A percentile compares a stretch with the other conserved stretches of the same genome.
These are phyloP conservation scores for Pristionchus maxplancki DNA, from an alignment of 2,888 invertebrate species.

Conservation along the genomic window DNA sequence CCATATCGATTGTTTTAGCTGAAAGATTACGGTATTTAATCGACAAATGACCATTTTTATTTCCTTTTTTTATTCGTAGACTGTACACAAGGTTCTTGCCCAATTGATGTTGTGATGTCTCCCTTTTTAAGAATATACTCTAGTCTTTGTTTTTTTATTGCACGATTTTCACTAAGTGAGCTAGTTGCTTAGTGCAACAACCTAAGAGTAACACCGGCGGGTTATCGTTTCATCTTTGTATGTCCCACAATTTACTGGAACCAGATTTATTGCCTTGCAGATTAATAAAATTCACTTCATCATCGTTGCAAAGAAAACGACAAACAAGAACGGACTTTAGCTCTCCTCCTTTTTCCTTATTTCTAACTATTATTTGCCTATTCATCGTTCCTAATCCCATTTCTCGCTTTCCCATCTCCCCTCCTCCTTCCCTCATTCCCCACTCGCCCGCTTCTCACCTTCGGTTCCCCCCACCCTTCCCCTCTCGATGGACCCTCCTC, in stretches of 20 bases:
- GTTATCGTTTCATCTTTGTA: not conserved
- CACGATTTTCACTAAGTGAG: slow-evolving; percentile 17
- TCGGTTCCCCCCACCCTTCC: no score
- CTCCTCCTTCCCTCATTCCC: no score
- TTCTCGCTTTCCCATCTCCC: no score
- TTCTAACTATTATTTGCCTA: no score
- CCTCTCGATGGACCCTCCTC: no score
- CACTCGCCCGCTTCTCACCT: no score
- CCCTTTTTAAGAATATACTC: no score
- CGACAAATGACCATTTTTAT: not conserved
- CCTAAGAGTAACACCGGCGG: not conserved
- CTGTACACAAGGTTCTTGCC: not conserved
- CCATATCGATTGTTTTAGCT: not conserved
- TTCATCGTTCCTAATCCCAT: no score
- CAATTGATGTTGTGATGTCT: not conserved
- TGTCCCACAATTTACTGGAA: not conserved
- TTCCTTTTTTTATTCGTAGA: not conserved
- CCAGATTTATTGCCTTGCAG: not conserved
- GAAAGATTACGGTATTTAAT: slow-evolving; percentile 13
- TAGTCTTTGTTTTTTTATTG: not conserved
- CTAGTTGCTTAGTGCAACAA: not conserved
- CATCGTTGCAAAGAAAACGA: no score
- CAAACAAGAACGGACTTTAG: no score
- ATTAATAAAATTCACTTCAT: no score
- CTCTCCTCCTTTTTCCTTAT: no score